Conservation (phyloP, 1,140 invertebrate genomes). For the Hyposmocoma kahamanoa region DNA sequence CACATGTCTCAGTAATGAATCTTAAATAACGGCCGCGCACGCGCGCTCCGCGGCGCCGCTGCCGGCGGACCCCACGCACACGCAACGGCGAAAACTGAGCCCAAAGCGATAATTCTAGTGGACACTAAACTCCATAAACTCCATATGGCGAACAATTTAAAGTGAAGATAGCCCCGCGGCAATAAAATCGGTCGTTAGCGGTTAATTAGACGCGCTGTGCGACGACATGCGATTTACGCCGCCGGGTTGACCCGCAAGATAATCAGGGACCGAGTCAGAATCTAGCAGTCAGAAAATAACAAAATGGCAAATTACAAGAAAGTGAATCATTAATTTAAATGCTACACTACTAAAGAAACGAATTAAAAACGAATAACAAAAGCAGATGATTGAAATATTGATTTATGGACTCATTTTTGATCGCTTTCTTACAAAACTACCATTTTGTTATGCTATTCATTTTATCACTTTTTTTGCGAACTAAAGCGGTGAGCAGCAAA, state of each 20-base stretch:
- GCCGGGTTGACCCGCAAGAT: background rate
- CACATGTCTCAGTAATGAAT: background rate
- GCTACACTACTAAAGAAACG: background rate
- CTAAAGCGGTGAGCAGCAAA: too few species aligned
- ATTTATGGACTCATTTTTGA: background rate
- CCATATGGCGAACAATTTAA: conserved; percentile 1
- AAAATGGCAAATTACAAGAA: background rate
- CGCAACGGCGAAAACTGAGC: background rate
- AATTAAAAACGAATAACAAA: background rate
- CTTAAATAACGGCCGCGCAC: background rate
- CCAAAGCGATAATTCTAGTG: background rate
- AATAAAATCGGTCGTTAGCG: background rate
- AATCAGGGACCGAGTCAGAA: background rate
- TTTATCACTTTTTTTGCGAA: background rate
- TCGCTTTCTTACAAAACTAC: background rate
- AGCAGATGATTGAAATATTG: background rate
- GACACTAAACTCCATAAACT: background rate
- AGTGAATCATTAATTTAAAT: too few species aligned
- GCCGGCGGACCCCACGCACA: background rate
- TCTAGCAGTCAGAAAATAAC: background rate
- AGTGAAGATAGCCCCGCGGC: background rate
- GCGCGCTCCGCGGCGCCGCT: background rate
- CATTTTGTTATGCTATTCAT: background rate
- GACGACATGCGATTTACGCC: background rate
- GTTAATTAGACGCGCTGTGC: background rate